Conservation (phyloP, 2,797 vertebrate genomes). For the Pangasius djambal region DNA sequence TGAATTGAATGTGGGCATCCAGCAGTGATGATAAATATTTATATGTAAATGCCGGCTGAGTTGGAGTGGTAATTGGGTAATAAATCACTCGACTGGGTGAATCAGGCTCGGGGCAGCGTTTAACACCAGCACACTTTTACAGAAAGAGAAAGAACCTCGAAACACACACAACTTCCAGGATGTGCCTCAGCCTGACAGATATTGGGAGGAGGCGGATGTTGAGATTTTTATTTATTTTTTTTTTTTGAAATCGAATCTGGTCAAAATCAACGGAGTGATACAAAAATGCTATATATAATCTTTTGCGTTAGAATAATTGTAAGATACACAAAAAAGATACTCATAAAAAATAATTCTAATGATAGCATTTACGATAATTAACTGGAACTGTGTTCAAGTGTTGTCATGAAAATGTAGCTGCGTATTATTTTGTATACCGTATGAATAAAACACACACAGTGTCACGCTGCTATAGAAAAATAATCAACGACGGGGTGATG, state of each 20-base stretch:
- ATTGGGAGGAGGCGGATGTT: neutral
- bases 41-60: conserved; percentile 55
- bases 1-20: conserved; percentile 21
- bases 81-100: conserved; percentile 63
- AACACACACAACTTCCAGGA: too few species aligned
- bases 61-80: conserved; percentile 61
- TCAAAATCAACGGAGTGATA: neutral
- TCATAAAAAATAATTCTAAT: neutral
- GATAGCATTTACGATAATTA: neutral
- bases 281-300: too few species aligned
- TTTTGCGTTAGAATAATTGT: neutral
- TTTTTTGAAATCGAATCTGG: neutral
- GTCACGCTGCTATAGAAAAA: neutral
- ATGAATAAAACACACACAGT: neutral
- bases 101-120: conserved; percentile 55
- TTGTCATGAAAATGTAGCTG: neutral
- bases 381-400: neutral
- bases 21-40: conserved; percentile 42
- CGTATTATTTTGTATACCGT: neutral
- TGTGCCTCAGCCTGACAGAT: neutral
- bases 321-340: neutral
- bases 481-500: too few species aligned
- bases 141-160: neutral
- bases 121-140: conserved; percentile 26
- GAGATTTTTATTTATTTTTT: neutral